Base-by-base conservation (phyloP, 2,888 invertebrate genomes). In the Drosophila niveifrons region DNA sequence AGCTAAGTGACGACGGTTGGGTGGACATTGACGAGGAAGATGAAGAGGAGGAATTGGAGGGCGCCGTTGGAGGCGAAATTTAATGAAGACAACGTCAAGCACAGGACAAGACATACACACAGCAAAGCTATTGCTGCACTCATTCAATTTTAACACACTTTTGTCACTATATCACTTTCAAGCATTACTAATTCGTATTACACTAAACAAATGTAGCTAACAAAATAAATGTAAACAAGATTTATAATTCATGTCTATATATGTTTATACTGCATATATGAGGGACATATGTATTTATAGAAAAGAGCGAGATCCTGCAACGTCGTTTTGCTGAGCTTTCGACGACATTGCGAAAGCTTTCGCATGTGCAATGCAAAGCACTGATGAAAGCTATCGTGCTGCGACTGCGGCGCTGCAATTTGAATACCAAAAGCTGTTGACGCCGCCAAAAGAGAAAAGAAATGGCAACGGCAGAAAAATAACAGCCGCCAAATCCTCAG, bases 1-100 rank as follows among this genome's bases (percentile, higher is more conserved):
- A 83, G 23, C 69, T 83, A 9, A 83, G 83, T 39, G 83, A 83
- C 36, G 87, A 88, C 39, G 83, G 77, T 39, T 83, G 83, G 89
- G 75, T 78, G 13, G 89, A 88, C 41, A 15, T 82, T 11, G 75
- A 78, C 13, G 79, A 79, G 13, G 58, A 61, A n/a, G 79, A 74
- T 10, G 79, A 78, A 36, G 78, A 81, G 10, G 58, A 51, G 13
- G 79, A 74, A 15, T 82, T 72, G 29, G 79, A 78, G 34, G 78
- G 87, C 10, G 80, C 83, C 47, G 50, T 65, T 11, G 81, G 83
- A 1, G 87, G 77, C 28, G 64, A 51, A 6, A 43, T 41, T 10
- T 18, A 41, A 15, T 13, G 23, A 6, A 8, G 52, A 36, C 52
- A n/a, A n/a, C 36, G n/a, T n/a, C 36, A 3, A 36, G n/a, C n/a